These are phyloP conservation scores for Bombus confusus DNA, from an alignment of 1,140 invertebrate species.

Conservation along the genomic window DNA sequence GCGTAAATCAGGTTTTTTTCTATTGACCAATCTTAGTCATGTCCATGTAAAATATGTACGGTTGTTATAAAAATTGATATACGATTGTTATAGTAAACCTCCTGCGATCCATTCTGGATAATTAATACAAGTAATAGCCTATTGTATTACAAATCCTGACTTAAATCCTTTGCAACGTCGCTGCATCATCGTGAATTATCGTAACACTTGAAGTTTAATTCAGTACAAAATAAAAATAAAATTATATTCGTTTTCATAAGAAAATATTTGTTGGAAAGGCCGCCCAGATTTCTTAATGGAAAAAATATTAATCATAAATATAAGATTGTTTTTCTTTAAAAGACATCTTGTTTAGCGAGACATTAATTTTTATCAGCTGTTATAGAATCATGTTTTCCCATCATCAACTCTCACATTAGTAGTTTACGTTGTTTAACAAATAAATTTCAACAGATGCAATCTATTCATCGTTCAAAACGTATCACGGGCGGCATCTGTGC, in stretches of 20 bases:
- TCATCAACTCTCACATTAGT: background rate
- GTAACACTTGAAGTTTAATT: background rate
- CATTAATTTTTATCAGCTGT: background rate
- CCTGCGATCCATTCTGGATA: background rate
- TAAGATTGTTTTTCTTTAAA: background rate
- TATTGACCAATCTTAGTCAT: background rate
- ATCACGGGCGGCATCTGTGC: slow-evolving; percentile 43
- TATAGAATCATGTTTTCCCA: background rate
- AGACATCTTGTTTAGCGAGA: background rate
- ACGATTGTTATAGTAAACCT: background rate
- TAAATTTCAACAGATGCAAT: background rate
- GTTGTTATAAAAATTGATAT: background rate
- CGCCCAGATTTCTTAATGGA: background rate
- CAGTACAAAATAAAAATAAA: background rate
- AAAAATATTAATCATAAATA: too few species aligned
- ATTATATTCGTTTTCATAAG: background rate
- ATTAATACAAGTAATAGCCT: background rate
- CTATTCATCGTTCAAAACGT: background rate
- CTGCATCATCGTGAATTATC: background rate
- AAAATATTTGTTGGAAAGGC: background rate
- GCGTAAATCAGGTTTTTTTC: background rate
- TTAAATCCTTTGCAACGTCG: background rate
- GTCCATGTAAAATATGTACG: background rate
- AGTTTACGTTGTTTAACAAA: background rate
- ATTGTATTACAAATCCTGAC: background rate